Conservation (phyloP, 1,140 invertebrate species). For the Cydia splendana region DNA sequence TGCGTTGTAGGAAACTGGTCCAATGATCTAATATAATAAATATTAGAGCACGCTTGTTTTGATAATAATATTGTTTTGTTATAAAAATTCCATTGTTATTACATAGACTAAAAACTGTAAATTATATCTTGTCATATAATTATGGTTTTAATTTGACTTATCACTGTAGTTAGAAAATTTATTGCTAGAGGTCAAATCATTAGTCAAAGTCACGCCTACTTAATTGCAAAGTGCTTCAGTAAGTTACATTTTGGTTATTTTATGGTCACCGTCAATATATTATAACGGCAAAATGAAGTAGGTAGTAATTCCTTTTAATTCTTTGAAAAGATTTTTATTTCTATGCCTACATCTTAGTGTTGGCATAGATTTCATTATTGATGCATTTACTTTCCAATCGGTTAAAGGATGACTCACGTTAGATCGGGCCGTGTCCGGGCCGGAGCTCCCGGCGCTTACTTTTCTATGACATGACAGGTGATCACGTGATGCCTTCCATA, state of each 20-base stretch:
- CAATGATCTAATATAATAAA: slow-evolving; percentile 26
- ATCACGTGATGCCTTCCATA: too few species aligned
- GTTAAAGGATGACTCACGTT: too few species aligned
- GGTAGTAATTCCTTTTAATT: slow-evolving; percentile 3
- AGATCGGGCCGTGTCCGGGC: too few species aligned
- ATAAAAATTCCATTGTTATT: slow-evolving; percentile 22
- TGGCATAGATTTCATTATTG: slow-evolving; percentile 22
- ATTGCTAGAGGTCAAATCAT: slow-evolving; percentile 19
- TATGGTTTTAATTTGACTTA: slow-evolving; percentile 2
- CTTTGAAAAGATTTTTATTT: background rate
- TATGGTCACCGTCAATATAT: background rate
- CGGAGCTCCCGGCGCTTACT: too few species aligned
- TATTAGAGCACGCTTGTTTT: slow-evolving; percentile 26
- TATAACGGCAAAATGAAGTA: background rate
- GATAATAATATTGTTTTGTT: slow-evolving; percentile 16
- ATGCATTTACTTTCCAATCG: background rate
- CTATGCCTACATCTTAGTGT: background rate
- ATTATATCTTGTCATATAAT: slow-evolving; percentile 16
- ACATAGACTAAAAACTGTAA: slow-evolving; percentile 5
- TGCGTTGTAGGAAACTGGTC: slow-evolving; percentile 31
- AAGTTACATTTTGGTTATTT: slow-evolving; percentile 14
- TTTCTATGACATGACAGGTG: too few species aligned
- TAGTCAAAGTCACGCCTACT: slow-evolving; percentile 22
- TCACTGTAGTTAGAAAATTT: slow-evolving; percentile 9
- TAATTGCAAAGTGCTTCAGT: slow-evolving; percentile 24